Base-by-base conservation (phyloP, 2,888 invertebrate species). In the Coenonympha arcania region DNA sequence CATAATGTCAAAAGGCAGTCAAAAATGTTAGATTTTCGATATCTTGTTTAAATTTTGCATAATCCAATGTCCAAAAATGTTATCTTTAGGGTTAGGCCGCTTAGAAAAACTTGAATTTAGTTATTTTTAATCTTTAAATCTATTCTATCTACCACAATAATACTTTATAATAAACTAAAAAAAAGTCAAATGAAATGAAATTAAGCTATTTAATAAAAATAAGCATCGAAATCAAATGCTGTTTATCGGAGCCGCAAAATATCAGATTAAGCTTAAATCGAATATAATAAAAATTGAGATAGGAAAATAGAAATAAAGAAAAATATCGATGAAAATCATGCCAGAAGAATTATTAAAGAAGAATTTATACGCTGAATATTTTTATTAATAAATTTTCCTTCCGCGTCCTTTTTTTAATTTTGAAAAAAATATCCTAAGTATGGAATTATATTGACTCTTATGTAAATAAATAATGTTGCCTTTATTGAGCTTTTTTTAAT, bases 251-350 rank as follows among this genome's bases (percentile, higher is more conserved):
- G 11, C 13, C 15, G 37, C 36, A 46, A 37, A 46, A 13, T 37
- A 36, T 28, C 3, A 19, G 19, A 2, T 18, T 5, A 16, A 20
- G 26, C 28, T 37, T 28, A 45, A 34, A n/a, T 6, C 18, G 37
- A 37, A 28, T 11, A 40, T 48, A 42, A 37, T 30, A 42, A 37
- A 40, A 41, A 34, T 30, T 33, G 13, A 33, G 41, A 40, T 22
- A 41, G 36, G 30, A 16, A 6, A 42, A 33, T 26, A 28, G 39
- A 34, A 9, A 48, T 26, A 19, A 6, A 42, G 31, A 42, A 19
- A 42, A 24, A 37, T 36, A 42, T 43, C 8, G 22, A 52, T 52
- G 54, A 55, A 55, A 55, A 55, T 55, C 54, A 55, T 55, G 54
- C 54, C 19, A 49, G 13, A 46, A 43, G 46, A 22, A n/a, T n/a